These are phyloP conservation scores for Catamblyrhynchus diadema DNA, from an alignment of 2,797 vertebrate genomes.

Conservation along the genomic window DNA sequence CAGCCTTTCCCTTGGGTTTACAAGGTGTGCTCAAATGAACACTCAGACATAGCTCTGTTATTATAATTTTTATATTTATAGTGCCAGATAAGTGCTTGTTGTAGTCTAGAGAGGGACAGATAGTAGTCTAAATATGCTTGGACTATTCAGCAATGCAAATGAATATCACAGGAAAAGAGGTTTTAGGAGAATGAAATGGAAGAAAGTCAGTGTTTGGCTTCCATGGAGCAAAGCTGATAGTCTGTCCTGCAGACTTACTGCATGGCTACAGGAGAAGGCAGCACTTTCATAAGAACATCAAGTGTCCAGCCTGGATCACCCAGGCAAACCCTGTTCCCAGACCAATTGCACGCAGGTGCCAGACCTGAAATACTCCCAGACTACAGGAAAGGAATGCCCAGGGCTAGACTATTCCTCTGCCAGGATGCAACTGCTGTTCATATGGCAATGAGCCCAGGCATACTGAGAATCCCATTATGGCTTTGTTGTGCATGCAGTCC, in stretches of 20 bases:
- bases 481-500: background rate
- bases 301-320: background rate
- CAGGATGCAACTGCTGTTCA: background rate
- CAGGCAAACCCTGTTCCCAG: background rate
- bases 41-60: conserved; percentile 7
- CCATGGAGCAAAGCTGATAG: background rate
- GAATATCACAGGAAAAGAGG: background rate
- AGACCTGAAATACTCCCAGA: conserved; percentile 6
- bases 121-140: background rate
- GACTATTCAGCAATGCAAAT: conserved; percentile 3
- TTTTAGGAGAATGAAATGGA: background rate
- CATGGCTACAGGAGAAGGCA: background rate
- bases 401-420: background rate
- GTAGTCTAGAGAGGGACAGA: background rate
- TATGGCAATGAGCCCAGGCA: background rate
- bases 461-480: conserved; percentile 9
- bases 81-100: background rate
- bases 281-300: accelerated
- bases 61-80: conserved; percentile 21
- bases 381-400: background rate
- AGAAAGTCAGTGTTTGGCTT: background rate
- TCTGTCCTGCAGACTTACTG: background rate
- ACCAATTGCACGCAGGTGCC: background rate
- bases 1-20: conserved; percentile 22
- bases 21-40: background rate